Evolutionary conservation across 2,797 vertebrate genomes (phyloP).

Genomic region (Tragopan temminckii): DNA sequence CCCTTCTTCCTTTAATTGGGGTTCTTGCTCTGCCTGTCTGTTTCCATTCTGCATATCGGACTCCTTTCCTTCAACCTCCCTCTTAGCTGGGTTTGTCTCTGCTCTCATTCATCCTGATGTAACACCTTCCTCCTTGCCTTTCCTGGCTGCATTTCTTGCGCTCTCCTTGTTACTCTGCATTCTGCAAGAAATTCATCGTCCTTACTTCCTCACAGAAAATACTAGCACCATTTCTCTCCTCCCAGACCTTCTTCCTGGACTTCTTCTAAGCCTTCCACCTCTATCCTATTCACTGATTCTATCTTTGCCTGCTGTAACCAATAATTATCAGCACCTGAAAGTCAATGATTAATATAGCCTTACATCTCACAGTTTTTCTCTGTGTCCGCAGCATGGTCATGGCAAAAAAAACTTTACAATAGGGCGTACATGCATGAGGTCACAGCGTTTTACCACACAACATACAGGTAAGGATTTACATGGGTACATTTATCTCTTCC

Average conservation of each 20-base stretch:
- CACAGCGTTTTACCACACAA: not conserved
- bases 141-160: not conserved
- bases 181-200: not conserved
- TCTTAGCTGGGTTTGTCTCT: not conserved
- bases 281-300: not conserved
- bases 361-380: not conserved
- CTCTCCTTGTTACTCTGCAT: not conserved
- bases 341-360: not conserved
- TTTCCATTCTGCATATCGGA: not conserved
- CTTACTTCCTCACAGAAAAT: rapidly evolving
- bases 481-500: not conserved
- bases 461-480: not conserved
- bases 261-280: not conserved
- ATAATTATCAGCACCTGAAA: not conserved
- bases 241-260: not conserved
- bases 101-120: not conserved
- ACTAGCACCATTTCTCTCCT: not conserved
- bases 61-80: not conserved
- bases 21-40: not conserved
- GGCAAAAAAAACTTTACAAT: not conserved
- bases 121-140: not conserved
- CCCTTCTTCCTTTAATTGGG: not conserved
- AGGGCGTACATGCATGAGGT: not conserved
- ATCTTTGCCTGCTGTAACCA: not conserved
- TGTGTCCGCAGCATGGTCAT: not conserved